Percentiles rank a stretch among this genome's conserved stretches.
Conservation (phyloP, 1,140 invertebrate species). For the Papilio polytes region DNA sequence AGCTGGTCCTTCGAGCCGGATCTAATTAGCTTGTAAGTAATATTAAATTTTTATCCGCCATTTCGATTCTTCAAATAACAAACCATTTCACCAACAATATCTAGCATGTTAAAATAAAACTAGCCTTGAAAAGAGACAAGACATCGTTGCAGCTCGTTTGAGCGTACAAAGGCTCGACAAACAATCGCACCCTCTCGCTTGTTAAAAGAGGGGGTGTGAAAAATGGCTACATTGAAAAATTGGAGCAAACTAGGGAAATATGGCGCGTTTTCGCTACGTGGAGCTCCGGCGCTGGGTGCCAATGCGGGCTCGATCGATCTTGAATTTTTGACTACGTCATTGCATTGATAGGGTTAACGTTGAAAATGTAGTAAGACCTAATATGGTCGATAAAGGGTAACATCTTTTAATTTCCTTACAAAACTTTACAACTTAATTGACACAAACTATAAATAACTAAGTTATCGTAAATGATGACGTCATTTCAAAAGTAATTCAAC, state of each 20-base stretch:
- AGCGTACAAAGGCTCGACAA: slow-evolving; percentile 25
- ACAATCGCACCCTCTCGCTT: slow-evolving; percentile 12
- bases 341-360: neutral
- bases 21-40: too few species aligned
- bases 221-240: slow-evolving; percentile 30
- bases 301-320: neutral
- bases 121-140: neutral
- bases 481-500: neutral
- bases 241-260: slow-evolving; percentile 30
- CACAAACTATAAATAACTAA: neutral
- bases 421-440: neutral
- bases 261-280: neutral
- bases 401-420: neutral
- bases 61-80: too few species aligned
- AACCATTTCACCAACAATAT: neutral
- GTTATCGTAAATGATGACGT: neutral
- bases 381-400: neutral
- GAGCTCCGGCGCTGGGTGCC: neutral
- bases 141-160: slow-evolving; percentile 1
- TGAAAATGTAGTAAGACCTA: neutral
- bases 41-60: too few species aligned
- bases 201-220: neutral
- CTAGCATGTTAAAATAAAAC: neutral
- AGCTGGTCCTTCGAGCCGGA: too few species aligned
- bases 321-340: neutral